A percentile compares a stretch with the other conserved stretches of the same genome.
phyloP scores from a whole-genome alignment of 1,140 invertebrate species.

The Drosophila jambulina region DNA sequence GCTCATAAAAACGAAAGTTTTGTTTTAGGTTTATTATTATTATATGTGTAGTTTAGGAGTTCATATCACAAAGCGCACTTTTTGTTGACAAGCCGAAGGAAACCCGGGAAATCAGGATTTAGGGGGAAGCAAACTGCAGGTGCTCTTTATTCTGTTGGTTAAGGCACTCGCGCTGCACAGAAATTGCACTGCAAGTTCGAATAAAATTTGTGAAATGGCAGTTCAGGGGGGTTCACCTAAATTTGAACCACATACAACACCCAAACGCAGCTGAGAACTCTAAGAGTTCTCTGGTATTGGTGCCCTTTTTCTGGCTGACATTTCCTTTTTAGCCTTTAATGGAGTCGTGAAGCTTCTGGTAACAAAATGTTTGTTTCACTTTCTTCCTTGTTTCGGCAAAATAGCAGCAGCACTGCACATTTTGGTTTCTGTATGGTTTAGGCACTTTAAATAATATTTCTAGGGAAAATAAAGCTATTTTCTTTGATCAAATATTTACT shows the following conservation, averaged over 20 bases:
- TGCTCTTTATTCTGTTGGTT: slow-evolving; percentile 7
- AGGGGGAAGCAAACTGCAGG: neutral
- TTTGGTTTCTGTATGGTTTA: neutral
- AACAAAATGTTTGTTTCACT: slow-evolving; percentile 54
- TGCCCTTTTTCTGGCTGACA: slow-evolving; percentile 38
- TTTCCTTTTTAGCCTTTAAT: slow-evolving; percentile 47
- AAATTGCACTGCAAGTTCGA: slow-evolving; percentile 9
- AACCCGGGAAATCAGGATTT: neutral
- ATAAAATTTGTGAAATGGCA: slow-evolving; percentile 21
- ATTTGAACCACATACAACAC: neutral
- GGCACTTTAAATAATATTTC: neutral
- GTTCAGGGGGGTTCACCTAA: slow-evolving; percentile 1
- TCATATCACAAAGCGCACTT: slow-evolving; percentile 20
- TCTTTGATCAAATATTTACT: neutral
- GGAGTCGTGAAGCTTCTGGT: slow-evolving; percentile 67
- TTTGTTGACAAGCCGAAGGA: slow-evolving; percentile 30
- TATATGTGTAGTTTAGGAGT: slow-evolving; percentile 11
- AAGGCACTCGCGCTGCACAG: neutral
- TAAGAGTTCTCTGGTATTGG: slow-evolving; percentile 6
- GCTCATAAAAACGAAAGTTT: slow-evolving; percentile 44
- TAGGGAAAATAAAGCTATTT: neutral
- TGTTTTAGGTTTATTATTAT: slow-evolving; percentile 40
- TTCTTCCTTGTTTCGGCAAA: slow-evolving; percentile 36
- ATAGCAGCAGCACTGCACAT: neutral
- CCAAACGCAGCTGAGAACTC: neutral